A percentile compares a stretch with the other conserved stretches of the same genome.
Evolutionary conservation across 2,113 vertebrate genomes (phyloP).

Genomic region (Xenopus tropicalis): UCB_Xtro_10.0 CM004448.2:59853501-59854000

Average conservation of each 20-base stretch:
- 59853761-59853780: constrained; percentile 41
- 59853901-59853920: constrained; percentile 60
- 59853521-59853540: too few relatives aligned
- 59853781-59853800: constrained; percentile 58
- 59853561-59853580: not conserved
- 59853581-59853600: not conserved
- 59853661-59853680: not conserved
- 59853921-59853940: constrained; percentile 45
- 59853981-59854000: too few relatives aligned
- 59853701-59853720: not conserved
- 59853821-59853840: constrained; percentile 66
- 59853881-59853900: constrained; percentile 53
- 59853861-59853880: constrained; percentile 54
- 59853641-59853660: not conserved
- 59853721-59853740: constrained; percentile 25
- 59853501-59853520: too few relatives aligned
- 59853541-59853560: too few relatives aligned
- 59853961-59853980: not conserved
- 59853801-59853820: constrained; percentile 73
- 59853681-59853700: constrained; percentile 8
- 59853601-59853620: not conserved
- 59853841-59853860: constrained; percentile 62
- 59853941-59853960: constrained; percentile 27
- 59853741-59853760: constrained; percentile 25
- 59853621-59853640: not conserved